phyloP scores from a whole-genome alignment of 2,888 invertebrate species.

The Panzeria rudis region DNA sequence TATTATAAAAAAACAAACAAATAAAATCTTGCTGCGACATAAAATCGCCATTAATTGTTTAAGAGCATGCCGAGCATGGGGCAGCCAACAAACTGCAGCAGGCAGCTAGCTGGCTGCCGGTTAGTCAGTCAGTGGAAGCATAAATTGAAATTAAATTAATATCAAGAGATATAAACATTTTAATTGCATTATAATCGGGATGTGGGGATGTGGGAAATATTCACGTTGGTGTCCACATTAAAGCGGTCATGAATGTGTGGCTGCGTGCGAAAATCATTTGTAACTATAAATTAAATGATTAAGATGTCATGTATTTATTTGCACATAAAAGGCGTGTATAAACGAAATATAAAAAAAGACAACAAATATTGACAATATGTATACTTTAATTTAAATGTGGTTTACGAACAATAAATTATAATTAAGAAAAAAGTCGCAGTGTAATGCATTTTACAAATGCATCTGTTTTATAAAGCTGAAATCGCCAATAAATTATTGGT shows the following conservation, averaged over 20 bases:
- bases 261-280: conserved; percentile 57
- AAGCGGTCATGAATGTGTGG: conserved; percentile 35
- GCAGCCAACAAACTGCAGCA: conserved; percentile 2
- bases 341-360: neutral
- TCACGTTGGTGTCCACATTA: neutral
- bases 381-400: conserved; percentile 35
- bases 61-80: conserved; percentile 44
- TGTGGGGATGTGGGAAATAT: conserved; percentile 6
- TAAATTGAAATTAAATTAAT: conserved; percentile 68
- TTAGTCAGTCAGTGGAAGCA: conserved; percentile 5
- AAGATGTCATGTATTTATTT: conserved; percentile 55
- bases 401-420: conserved; percentile 32
- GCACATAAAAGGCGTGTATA: conserved; percentile 19
- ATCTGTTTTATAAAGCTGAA: neutral
- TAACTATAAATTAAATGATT: conserved; percentile 63
- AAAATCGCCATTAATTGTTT: conserved; percentile 64
- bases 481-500: neutral
- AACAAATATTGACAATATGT: conserved; percentile 31
- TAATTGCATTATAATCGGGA: conserved; percentile 47
- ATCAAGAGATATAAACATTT: conserved; percentile 46
- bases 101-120: neutral
- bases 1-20: conserved; percentile 12
- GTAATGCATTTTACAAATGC: neutral
- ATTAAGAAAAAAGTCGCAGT: neutral
- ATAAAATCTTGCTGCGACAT: conserved; percentile 21